Percentiles rank a stretch among this genome's conserved stretches.
Evolutionary conservation across 2,888 invertebrate species (phyloP).

Genomic region (Cerceris ruficornis): DNA sequence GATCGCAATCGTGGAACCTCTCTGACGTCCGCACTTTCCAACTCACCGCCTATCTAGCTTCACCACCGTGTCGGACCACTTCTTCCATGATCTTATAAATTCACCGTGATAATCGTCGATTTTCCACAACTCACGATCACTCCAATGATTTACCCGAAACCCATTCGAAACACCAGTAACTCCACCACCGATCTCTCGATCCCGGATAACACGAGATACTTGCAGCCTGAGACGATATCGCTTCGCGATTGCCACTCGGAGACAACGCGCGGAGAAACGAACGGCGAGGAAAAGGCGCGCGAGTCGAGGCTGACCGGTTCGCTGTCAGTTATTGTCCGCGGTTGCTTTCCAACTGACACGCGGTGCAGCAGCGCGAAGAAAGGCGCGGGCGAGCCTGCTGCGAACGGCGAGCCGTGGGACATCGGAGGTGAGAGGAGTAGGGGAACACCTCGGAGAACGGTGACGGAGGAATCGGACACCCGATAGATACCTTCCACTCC

Average conservation of each 20-base stretch:
- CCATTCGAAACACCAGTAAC: too few relatives aligned
- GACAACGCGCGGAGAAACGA: neutral
- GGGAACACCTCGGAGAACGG: slow-evolving; percentile 33
- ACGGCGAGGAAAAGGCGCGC: neutral
- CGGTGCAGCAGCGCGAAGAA: slow-evolving; percentile 76
- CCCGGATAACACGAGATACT: too few relatives aligned
- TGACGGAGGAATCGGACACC: slow-evolving; percentile 42
- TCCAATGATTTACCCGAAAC: too few relatives aligned
- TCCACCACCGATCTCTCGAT: too few relatives aligned
- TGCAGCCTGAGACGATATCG: neutral
- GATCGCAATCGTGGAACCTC: neutral
- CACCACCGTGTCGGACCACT: neutral
- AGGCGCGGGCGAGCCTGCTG: slow-evolving; percentile 76
- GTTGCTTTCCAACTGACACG: slow-evolving; percentile 77
- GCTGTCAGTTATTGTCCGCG: slow-evolving; percentile 72
- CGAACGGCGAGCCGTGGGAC: slow-evolving; percentile 47
- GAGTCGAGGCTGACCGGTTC: slow-evolving; percentile 45
- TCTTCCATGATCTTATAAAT: neutral
- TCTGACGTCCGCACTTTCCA: neutral
- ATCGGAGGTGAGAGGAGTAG: slow-evolving; percentile 54
- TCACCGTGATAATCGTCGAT: too few relatives aligned
- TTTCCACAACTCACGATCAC: too few relatives aligned
- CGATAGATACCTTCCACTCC: slow-evolving; percentile 52
- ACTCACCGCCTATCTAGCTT: neutral
- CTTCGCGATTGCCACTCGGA: neutral